These are phyloP conservation scores for Caradrina clavipalpis DNA, from an alignment of 2,888 invertebrate species.

Conservation along the genomic window DNA sequence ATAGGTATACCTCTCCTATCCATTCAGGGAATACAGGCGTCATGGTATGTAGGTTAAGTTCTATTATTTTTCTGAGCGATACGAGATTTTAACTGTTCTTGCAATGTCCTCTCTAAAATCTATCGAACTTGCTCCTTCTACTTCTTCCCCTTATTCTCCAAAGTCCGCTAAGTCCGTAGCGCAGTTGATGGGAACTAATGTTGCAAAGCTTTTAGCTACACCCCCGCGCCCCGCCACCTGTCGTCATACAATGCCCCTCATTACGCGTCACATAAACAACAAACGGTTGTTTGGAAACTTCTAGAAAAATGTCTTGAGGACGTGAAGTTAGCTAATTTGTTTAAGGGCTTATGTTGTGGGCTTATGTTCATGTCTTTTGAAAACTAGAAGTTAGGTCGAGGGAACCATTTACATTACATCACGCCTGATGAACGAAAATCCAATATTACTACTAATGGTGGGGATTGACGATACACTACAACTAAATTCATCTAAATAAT, in stretches of 20 bases:
- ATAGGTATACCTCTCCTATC: too few species aligned
- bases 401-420: too few species aligned
- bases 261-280: conserved; percentile 59
- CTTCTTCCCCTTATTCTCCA: conserved; percentile 48
- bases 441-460: too few species aligned
- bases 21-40: too few species aligned
- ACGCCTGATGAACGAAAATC: neutral
- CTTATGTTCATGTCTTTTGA: neutral
- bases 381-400: neutral
- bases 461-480: too few species aligned
- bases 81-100: neutral
- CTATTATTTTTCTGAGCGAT: too few species aligned
- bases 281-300: conserved; percentile 44
- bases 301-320: conserved; percentile 40
- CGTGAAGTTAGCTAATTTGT: conserved; percentile 27
- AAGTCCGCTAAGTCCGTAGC: conserved; percentile 68
- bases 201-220: conserved; percentile 82
- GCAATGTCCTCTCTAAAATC: neutral
- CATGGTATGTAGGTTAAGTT: too few species aligned
- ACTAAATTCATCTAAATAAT: too few species aligned
- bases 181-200: conserved; percentile 85
- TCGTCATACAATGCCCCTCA: conserved; percentile 70
- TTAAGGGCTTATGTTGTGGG: neutral
- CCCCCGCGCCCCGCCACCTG: conserved; percentile 67
- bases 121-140: conserved; percentile 13